Conservation (phyloP, 2,888 invertebrate species). For the Camponotus fellah region DNA sequence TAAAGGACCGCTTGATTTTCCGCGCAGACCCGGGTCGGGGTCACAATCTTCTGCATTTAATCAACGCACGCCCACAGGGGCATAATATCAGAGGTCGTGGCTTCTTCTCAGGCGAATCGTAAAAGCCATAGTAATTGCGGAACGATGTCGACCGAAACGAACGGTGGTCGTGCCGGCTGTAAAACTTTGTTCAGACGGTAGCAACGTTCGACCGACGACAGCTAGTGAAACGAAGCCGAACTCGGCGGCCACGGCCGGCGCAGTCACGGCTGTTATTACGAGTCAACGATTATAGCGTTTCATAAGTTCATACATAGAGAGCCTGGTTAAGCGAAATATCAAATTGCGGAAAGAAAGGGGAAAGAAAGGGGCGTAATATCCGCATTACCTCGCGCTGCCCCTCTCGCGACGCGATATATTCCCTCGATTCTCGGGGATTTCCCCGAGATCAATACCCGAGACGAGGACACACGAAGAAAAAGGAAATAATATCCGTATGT, state of each 20-base stretch:
- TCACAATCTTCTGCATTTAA: conserved; percentile 31
- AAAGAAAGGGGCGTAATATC: conserved; percentile 45
- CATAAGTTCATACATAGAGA: conserved; percentile 46
- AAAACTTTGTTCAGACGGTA: conserved; percentile 32
- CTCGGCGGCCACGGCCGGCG: background rate
- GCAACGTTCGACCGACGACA: background rate
- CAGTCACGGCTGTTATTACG: conserved; percentile 37
- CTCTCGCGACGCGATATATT: conserved; percentile 38
- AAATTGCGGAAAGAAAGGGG: conserved; percentile 32
- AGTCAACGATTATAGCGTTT: conserved; percentile 48
- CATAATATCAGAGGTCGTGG: conserved; percentile 47
- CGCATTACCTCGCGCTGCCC: conserved; percentile 34
- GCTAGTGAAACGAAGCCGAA: conserved; percentile 4
- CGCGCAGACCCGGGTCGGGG: background rate
- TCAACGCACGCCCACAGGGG: conserved; percentile 33
- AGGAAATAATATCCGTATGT: conserved; percentile 52
- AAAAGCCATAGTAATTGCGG: conserved; percentile 47
- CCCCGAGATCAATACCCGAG: conserved; percentile 47
- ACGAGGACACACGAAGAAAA: conserved; percentile 44
- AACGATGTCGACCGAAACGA: conserved; percentile 39
- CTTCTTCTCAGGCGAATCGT: conserved; percentile 47
- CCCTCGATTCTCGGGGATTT: conserved; percentile 44
- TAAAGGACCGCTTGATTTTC: conserved; percentile 13
- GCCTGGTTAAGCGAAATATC: conserved; percentile 34
- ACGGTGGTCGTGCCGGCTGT: conserved; percentile 30